Evolutionary conservation across 2,113 vertebrate genomes (phyloP).

Genomic region (Limnothrissa miodon): DNA sequence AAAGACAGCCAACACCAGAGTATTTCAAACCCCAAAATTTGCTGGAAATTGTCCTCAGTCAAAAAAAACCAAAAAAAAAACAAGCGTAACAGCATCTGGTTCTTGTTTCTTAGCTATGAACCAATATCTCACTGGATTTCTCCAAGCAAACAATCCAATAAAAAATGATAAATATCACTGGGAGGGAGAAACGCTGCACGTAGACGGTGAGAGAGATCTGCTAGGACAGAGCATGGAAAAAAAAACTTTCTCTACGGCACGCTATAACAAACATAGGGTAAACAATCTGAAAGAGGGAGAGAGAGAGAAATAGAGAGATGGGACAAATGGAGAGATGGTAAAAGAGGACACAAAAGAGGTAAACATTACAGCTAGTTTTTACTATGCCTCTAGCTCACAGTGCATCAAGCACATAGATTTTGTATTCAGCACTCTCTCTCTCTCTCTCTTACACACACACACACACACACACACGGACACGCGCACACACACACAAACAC

Average conservation of each 20-base stretch:
- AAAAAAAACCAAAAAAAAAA: background rate
- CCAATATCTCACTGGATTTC: slow-evolving; percentile 12
- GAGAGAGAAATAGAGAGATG: background rate
- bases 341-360: background rate
- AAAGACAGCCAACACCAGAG: background rate
- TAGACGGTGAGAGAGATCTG: background rate
- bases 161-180: slow-evolving; percentile 1
- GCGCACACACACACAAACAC: background rate
- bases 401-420: background rate
- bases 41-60: background rate
- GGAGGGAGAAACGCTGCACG: background rate
- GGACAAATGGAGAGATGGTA: background rate
- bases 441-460: background rate
- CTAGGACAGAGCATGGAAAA: background rate
- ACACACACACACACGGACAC: slow-evolving; percentile 7
- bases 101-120: background rate
- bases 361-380: background rate
- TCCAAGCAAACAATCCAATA: slow-evolving; percentile 1
- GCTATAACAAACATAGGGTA: background rate
- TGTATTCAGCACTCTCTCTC: background rate
- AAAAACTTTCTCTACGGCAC: background rate
- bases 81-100: background rate
- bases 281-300: background rate
- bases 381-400: background rate
- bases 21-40: background rate